These are phyloP conservation scores for Steinernema carpocapsae DNA, from an alignment of 2,888 invertebrate species.

Conservation along the genomic window DNA sequence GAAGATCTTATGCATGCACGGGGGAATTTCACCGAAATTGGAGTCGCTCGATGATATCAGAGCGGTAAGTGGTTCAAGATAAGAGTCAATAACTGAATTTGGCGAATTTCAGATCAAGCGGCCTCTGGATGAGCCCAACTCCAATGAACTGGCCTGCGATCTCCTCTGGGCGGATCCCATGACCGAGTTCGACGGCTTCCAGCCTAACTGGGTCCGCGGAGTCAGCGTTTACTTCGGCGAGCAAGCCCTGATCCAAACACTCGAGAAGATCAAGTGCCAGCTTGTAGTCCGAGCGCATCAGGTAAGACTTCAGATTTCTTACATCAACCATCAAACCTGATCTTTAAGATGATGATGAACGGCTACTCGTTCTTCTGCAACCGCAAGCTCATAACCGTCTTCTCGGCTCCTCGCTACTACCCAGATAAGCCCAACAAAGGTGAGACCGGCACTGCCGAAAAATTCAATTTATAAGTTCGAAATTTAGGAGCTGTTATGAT, in stretches of 20 bases:
- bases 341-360: slow-evolving; percentile 40
- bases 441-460: not conserved
- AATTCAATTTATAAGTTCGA: not conserved
- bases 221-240: slow-evolving; percentile 46
- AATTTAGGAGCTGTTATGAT: slow-evolving; percentile 11
- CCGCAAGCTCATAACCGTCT: slow-evolving; percentile 37
- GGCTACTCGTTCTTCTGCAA: slow-evolving; percentile 42
- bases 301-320: slow-evolving; percentile 13
- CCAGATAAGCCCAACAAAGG: slow-evolving; percentile 39
- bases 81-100: too few relatives aligned
- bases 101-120: slow-evolving; percentile 41
- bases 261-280: slow-evolving; percentile 42
- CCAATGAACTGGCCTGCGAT: slow-evolving; percentile 43
- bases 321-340: not conserved
- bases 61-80: slow-evolving; percentile 36
- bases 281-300: slow-evolving; percentile 45
- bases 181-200: slow-evolving; percentile 41
- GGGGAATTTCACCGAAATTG: slow-evolving; percentile 44
- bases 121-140: slow-evolving; percentile 41
- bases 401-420: slow-evolving; percentile 42
- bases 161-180: slow-evolving; percentile 54
- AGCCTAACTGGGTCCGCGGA: slow-evolving; percentile 41
- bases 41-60: slow-evolving; percentile 46
- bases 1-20: slow-evolving; percentile 51
- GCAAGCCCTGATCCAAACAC: slow-evolving; percentile 37